Conservation (phyloP, 2,797 vertebrate genomes). For the Fundulus diaphanus region DNA sequence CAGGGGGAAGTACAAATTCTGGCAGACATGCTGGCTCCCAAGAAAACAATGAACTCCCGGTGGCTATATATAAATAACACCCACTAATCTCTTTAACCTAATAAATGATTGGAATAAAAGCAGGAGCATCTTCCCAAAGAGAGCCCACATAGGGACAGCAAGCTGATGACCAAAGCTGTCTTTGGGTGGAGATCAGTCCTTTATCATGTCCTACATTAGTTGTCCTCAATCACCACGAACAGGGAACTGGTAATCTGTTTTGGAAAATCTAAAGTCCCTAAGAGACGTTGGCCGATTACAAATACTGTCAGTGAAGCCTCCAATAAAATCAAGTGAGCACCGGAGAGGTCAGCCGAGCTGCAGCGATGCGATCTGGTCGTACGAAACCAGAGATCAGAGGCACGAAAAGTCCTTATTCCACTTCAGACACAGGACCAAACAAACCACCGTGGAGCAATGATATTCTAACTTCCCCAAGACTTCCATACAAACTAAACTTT, state of each 20-base stretch:
- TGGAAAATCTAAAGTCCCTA: conserved; percentile 32
- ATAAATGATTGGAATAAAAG: conserved; percentile 49
- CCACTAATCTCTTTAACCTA: conserved; percentile 58
- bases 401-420: neutral
- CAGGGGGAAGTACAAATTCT: conserved; percentile 68
- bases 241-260: conserved; percentile 25
- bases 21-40: conserved; percentile 66
- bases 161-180: conserved; percentile 9
- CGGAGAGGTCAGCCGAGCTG: conserved; percentile 34
- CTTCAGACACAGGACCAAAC: neutral
- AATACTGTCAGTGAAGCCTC: conserved; percentile 25
- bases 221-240: conserved; percentile 6
- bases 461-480: neutral
- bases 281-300: conserved; percentile 21
- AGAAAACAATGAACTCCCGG: conserved; percentile 70
- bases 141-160: conserved; percentile 25
- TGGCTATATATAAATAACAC: conserved; percentile 67
- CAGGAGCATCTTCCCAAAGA: conserved; percentile 38
- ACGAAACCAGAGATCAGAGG: neutral
- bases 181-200: conserved; percentile 18
- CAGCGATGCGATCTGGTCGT: conserved; percentile 22
- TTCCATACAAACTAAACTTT: conserved; percentile 1
- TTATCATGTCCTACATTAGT: neutral
- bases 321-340: conserved; percentile 39
- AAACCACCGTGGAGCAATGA: neutral